Evolutionary conservation across 1,140 invertebrate species (phyloP).

Genomic region (Eufriesea mexicana): DNA sequence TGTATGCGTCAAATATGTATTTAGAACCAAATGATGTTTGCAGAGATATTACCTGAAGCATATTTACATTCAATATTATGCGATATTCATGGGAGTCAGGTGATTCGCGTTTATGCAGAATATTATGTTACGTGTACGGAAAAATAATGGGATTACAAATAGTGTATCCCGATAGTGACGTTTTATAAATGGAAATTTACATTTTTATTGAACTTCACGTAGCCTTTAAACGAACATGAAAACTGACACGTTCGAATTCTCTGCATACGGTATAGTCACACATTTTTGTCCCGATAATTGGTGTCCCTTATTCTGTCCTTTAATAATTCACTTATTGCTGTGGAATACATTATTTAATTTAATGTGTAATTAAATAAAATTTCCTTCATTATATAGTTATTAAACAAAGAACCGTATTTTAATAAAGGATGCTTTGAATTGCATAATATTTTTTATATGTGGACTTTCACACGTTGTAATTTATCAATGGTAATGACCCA

Average conservation of each 20-base stretch:
- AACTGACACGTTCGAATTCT: not conserved
- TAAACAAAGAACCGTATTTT: too few species aligned
- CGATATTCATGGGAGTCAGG: not conserved
- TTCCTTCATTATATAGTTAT: too few species aligned
- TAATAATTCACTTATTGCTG: too few species aligned
- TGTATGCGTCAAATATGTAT: not conserved
- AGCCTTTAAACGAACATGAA: not conserved
- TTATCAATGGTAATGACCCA: too few species aligned
- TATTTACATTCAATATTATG: conserved; percentile 16
- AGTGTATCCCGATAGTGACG: not conserved
- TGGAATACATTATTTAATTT: too few species aligned
- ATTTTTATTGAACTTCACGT: not conserved
- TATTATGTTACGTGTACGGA: not conserved
- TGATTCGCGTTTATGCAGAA: not conserved
- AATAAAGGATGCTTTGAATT: too few species aligned
- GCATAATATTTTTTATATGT: too few species aligned
- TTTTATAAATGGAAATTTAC: not conserved
- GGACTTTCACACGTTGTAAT: too few species aligned
- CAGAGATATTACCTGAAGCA: not conserved
- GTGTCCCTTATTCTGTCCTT: too few species aligned
- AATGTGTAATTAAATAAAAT: too few species aligned
- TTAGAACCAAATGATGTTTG: conserved; percentile 24
- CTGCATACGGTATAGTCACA: too few species aligned
- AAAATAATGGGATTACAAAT: conserved; percentile 2
- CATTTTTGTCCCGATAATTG: too few species aligned